Conservation (phyloP, 2,888 invertebrate genomes). For the Drosophila anomelani region DNA sequence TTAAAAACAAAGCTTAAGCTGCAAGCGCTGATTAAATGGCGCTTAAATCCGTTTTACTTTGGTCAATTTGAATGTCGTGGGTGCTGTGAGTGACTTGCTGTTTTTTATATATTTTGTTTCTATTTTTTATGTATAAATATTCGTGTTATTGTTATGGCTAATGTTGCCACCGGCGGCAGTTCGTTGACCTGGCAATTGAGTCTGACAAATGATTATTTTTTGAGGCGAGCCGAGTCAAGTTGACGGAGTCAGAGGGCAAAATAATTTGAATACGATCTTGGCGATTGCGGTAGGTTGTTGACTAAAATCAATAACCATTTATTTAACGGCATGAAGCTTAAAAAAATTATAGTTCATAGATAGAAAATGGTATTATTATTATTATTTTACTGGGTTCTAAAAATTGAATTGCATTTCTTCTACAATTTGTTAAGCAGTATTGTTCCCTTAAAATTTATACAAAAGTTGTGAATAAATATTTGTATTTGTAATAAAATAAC, state of each 20-base stretch:
- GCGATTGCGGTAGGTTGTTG: constrained; percentile 39
- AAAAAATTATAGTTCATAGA: background rate
- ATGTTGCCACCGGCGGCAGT: constrained; percentile 31
- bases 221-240: constrained; percentile 21
- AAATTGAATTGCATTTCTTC: no score
- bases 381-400: background rate
- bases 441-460: no score
- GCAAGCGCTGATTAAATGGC: constrained; percentile 76
- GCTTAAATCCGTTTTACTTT: constrained; percentile 66
- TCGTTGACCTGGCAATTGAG: constrained; percentile 61
- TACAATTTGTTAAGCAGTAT: no score
- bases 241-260: constrained; percentile 48
- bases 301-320: constrained; percentile 24
- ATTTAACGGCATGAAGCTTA: background rate
- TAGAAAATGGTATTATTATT: no score
- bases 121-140: constrained; percentile 18
- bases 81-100: constrained; percentile 48
- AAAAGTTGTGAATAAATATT: background rate
- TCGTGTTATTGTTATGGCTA: constrained; percentile 31
- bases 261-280: constrained; percentile 47
- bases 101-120: constrained; percentile 15
- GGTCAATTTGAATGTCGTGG: constrained; percentile 62
- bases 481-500: background rate
- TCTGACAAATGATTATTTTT: constrained; percentile 55
- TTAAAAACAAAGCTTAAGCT: constrained; percentile 70